A percentile compares a stretch with the other conserved stretches of the same genome.
These are phyloP conservation scores for Vicugna pacos DNA, from an alignment of 2,113 vertebrate species.

Conservation along the genomic window DNA sequence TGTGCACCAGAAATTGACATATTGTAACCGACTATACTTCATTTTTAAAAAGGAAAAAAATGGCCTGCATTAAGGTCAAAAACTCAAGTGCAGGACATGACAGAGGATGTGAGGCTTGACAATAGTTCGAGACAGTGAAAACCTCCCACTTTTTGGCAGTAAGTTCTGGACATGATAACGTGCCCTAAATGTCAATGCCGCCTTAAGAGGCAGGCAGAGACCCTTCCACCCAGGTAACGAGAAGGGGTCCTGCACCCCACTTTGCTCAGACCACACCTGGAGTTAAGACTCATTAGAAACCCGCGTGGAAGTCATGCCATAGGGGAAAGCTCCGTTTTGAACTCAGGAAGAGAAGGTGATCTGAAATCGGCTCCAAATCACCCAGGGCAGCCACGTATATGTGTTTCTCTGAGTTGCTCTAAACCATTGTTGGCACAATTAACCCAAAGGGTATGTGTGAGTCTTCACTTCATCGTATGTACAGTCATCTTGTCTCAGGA, in stretches of 20 bases:
- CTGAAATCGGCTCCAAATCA: not conserved
- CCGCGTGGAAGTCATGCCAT: not conserved
- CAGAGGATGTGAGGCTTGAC: not conserved
- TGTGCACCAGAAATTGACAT: no score
- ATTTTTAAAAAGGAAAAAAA: no score
- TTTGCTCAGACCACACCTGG: not conserved
- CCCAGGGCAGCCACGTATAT: not conserved
- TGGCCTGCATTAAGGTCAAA: not conserved
- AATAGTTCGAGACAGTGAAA: not conserved
- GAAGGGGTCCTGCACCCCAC: not conserved
- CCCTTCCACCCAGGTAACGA: not conserved
- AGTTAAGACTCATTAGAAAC: not conserved
- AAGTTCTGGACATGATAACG: rapidly evolving
- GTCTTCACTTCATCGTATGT: not conserved
- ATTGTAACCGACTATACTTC: no score
- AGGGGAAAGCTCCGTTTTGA: not conserved
- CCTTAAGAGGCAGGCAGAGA: not conserved
- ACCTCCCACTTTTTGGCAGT: not conserved
- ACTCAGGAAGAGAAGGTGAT: not conserved
- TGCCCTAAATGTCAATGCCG: no score
- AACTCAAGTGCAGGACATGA: not conserved
- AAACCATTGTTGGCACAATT: not conserved
- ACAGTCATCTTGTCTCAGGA: not conserved
- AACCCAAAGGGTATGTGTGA: not conserved
- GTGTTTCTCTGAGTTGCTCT: not conserved